Conservation (phyloP, 2,888 invertebrate species). For the Cordilura impudica region DNA sequence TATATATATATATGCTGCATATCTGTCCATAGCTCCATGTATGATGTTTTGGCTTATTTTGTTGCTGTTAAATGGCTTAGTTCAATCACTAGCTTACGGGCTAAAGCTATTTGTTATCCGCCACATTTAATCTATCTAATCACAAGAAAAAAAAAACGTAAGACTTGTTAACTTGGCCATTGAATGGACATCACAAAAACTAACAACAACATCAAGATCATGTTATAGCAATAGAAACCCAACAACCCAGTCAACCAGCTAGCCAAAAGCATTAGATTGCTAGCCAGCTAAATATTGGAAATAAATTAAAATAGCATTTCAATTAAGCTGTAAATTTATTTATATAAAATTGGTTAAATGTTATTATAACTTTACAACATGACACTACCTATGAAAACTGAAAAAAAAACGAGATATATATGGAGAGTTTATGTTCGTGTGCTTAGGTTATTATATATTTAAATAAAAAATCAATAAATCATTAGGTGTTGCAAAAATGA, state of each 20-base stretch:
- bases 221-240: not conserved
- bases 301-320: slow-evolving; percentile 68
- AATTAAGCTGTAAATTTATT: slow-evolving; percentile 65
- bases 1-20: not conserved
- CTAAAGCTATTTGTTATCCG: slow-evolving; percentile 59
- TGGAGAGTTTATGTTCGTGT: slow-evolving; percentile 2
- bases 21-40: slow-evolving; percentile 8
- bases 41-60: slow-evolving; percentile 28
- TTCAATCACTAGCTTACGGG: slow-evolving; percentile 45
- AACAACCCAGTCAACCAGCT: not conserved
- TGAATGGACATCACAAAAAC: slow-evolving; percentile 33
- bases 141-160: slow-evolving; percentile 28
- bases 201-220: not conserved
- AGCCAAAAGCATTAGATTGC: slow-evolving; percentile 63
- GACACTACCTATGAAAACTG: slow-evolving; percentile 28
- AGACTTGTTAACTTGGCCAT: slow-evolving; percentile 44
- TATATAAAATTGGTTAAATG: slow-evolving; percentile 60
- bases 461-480: slow-evolving; percentile 59
- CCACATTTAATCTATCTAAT: slow-evolving; percentile 58
- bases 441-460: slow-evolving; percentile 35
- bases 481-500: slow-evolving; percentile 50
- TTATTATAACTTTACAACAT: slow-evolving; percentile 57
- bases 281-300: slow-evolving; percentile 48
- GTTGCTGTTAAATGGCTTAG: slow-evolving; percentile 39
- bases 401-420: not conserved